These are phyloP conservation scores for Amphiprion percula DNA, from an alignment of 2,113 vertebrate species.

Conservation along the genomic window DNA sequence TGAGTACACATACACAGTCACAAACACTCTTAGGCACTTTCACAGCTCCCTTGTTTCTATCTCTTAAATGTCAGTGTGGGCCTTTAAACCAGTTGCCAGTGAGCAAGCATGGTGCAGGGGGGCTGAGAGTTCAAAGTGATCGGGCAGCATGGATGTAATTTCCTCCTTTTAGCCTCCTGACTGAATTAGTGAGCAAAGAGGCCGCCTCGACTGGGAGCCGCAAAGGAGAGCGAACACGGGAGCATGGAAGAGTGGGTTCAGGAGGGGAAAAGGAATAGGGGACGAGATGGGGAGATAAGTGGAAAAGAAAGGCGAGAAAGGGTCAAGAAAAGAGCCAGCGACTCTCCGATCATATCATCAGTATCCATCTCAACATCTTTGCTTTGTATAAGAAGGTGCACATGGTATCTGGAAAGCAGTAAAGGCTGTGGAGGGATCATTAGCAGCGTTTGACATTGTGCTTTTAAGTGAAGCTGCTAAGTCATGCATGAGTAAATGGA, in stretches of 20 bases:
- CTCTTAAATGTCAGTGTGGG: slow-evolving; percentile 74
- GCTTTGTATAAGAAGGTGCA: slow-evolving; percentile 13
- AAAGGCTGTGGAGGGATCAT: slow-evolving; percentile 14
- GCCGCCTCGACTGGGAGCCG: slow-evolving; percentile 54
- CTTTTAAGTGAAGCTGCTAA: slow-evolving; percentile 9
- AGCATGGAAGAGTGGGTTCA: slow-evolving; percentile 15
- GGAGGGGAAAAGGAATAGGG: not conserved
- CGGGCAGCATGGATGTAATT: slow-evolving; percentile 68
- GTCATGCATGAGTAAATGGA: slow-evolving; percentile 12
- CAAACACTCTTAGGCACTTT: slow-evolving; percentile 39
- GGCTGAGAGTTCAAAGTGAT: slow-evolving; percentile 67
- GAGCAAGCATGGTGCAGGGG: slow-evolving; percentile 37
- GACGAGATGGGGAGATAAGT: slow-evolving; percentile 54
- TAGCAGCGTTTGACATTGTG: slow-evolving; percentile 27
- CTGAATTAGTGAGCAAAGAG: slow-evolving; percentile 67
- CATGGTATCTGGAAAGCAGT: slow-evolving; percentile 4
- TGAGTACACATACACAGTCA: slow-evolving; percentile 11
- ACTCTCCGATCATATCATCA: slow-evolving; percentile 48
- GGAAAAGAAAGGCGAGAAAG: slow-evolving; percentile 23
- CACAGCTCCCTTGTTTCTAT: slow-evolving; percentile 47
- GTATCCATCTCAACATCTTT: slow-evolving; percentile 42
- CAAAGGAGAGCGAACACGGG: slow-evolving; percentile 22
- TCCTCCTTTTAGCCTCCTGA: slow-evolving; percentile 71
- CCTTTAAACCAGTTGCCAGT: slow-evolving; percentile 61
- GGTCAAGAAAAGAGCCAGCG: slow-evolving; percentile 10